A percentile compares a stretch with the other conserved stretches of the same genome.
Evolutionary conservation across 2,797 vertebrate genomes (phyloP).

Genomic region (Gastrophryne carolinensis): DNA sequence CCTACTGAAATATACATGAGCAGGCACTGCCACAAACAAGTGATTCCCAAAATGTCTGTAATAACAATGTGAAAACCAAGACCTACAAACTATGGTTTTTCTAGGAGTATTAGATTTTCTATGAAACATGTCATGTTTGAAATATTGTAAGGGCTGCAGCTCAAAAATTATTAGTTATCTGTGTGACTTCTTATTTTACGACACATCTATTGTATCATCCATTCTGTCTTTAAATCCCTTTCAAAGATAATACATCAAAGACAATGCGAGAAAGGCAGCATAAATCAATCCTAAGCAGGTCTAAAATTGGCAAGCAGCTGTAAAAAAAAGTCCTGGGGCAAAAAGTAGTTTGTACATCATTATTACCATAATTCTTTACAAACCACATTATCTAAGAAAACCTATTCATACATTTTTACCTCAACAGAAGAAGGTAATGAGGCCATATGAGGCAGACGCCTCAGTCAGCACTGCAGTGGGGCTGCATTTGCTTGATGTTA

Average conservation of each 20-base stretch:
- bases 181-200: not conserved
- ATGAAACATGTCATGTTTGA: not conserved
- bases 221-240: not conserved
- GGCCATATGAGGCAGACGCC: no score
- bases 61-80: not conserved
- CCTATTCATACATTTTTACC: not conserved
- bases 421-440: not conserved
- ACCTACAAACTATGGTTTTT: not conserved
- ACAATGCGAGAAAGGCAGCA: not conserved
- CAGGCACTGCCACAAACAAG: not conserved
- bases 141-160: not conserved
- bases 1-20: not conserved
- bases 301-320: not conserved
- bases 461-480: not conserved
- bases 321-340: not conserved
- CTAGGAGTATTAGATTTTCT: not conserved
- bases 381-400: not conserved
- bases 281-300: not conserved
- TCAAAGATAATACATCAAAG: not conserved
- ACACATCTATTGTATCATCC: not conserved
- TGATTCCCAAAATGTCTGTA: not conserved
- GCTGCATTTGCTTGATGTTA: not conserved
- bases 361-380: not conserved
- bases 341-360: not conserved
- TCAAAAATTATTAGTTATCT: not conserved